Base-by-base conservation (phyloP, 2,797 vertebrate species). In the Sebastes hubbsi region DNA sequence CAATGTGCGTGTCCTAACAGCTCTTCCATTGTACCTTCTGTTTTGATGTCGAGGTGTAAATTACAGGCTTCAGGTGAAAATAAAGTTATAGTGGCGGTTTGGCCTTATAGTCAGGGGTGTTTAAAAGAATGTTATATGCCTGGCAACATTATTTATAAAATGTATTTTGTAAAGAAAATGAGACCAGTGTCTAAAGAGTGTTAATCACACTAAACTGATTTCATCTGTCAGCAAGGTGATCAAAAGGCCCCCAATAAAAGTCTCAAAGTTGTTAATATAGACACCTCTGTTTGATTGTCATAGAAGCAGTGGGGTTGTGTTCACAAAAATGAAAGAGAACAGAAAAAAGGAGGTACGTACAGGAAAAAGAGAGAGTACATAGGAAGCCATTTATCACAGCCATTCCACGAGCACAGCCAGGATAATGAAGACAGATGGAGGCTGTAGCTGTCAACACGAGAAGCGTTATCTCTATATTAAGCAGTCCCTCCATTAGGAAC, bases 351-450 rank as follows among this genome's bases (percentile, higher is more conserved):
- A 54, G 63, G 16, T 16, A 12, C 0, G 3, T 6, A 24, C 4
- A 56, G 36, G 22, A 54, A 36, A 42, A 30, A n/a, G 25, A 66
- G 29, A 84, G 27, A 54, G 68, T 63, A 83, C 71, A 81, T 75
- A 85, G 80, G 87, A 90, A 87, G 85, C 73, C 83, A 82, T 92
- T 91, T 75, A 90, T 92, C 88, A 88, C 72, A 85, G 89, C 87
- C 87, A 87, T 54, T 85, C 54, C 71, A 80, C 9, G 4, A 80
- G 71, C n/a, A 16, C 68, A 75, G 83, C 42, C 30, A 4, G 54
- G 68, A 65, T 93, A 91, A 93, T 91, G 90, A 90, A 91, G 91
- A 93, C 61, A 29, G 89, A 93, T 88, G n/a, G 82, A 18, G 56
- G 61, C 75, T 78, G 32, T 32, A 16, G 77, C 84, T 81, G 89